Conservation (phyloP, 2,888 invertebrate species). For the Pocota personata region DNA sequence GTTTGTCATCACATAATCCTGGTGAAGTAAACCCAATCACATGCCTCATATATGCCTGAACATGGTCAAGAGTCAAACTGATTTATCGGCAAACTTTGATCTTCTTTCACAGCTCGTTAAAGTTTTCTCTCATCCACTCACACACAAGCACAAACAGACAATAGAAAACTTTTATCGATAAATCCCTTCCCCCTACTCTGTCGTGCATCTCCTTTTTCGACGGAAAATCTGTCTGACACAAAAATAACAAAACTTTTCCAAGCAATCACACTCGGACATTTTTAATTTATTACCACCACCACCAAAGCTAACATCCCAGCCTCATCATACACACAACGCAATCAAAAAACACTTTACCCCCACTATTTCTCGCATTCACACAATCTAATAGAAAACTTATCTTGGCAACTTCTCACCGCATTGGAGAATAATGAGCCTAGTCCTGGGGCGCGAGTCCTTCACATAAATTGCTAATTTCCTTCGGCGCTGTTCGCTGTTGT, state of each 20-base stretch:
- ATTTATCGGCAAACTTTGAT: conserved; percentile 60
- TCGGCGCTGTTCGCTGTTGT: conserved; percentile 22
- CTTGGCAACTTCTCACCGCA: conserved; percentile 64
- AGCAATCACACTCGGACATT: conserved; percentile 69
- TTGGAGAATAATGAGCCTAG: conserved; percentile 55
- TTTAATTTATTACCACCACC: conserved; percentile 60
- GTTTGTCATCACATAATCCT: neutral
- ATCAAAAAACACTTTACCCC: conserved; percentile 65
- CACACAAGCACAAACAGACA: conserved; percentile 3
- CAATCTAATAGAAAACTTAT: conserved; percentile 70
- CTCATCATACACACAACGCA: conserved; percentile 3
- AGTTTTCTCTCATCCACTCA: conserved; percentile 10
- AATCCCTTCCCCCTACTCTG: conserved; percentile 24
- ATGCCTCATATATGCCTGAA: conserved; percentile 21
- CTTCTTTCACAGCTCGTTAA: conserved; percentile 48
- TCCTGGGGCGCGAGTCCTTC: conserved; percentile 37
- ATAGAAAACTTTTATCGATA: conserved; percentile 52
- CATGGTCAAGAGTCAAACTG: conserved; percentile 50
- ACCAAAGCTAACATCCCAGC: neutral
- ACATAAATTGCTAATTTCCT: conserved; percentile 72
- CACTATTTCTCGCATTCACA: conserved; percentile 40
- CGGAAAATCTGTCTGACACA: conserved; percentile 56
- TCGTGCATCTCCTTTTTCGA: neutral
- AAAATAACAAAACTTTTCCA: conserved; percentile 60
- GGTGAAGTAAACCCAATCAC: conserved; percentile 12